A percentile compares a stretch with the other conserved stretches of the same genome.
Evolutionary conservation across 2,797 vertebrate species (phyloP).

Genomic region (Cyclopterus lumpus): DNA sequence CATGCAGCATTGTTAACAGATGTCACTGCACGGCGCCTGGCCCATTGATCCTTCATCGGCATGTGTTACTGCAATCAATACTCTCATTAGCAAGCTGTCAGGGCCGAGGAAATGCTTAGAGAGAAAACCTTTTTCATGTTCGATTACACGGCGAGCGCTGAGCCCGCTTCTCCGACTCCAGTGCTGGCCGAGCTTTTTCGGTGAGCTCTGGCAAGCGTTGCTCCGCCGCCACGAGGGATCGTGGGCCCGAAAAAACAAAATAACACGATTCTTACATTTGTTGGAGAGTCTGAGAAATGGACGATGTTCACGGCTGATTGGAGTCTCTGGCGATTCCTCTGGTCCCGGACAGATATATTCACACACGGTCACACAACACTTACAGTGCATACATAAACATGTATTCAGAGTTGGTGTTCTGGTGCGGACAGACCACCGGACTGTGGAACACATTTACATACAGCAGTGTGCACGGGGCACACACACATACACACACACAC

Average conservation of each 20-base stretch:
- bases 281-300: conserved; percentile 34
- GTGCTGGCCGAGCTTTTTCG: conserved; percentile 31
- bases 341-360: conserved; percentile 22
- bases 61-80: conserved; percentile 79
- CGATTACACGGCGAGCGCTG: conserved; percentile 49
- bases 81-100: conserved; percentile 74
- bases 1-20: conserved; percentile 82
- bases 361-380: not conserved
- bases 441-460: conserved; percentile 15
- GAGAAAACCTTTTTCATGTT: conserved; percentile 68
- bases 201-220: conserved; percentile 49
- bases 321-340: conserved; percentile 48
- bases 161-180: conserved; percentile 54
- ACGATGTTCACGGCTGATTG: conserved; percentile 54
- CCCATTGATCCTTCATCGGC: conserved; percentile 77
- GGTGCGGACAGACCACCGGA: conserved; percentile 12
- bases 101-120: conserved; percentile 60
- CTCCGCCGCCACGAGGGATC: conserved; percentile 40
- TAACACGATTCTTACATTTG: conserved; percentile 46
- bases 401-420: conserved; percentile 14
- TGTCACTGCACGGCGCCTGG: conserved; percentile 67
- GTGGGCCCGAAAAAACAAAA: conserved; percentile 36
- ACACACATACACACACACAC: conserved; percentile 7
- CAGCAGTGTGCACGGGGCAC: conserved; percentile 6
- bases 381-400: not conserved